A percentile compares a stretch with the other conserved stretches of the same genome.
Conservation (phyloP, 2,113 vertebrate genomes). For the Taxidea taxus region DNA sequence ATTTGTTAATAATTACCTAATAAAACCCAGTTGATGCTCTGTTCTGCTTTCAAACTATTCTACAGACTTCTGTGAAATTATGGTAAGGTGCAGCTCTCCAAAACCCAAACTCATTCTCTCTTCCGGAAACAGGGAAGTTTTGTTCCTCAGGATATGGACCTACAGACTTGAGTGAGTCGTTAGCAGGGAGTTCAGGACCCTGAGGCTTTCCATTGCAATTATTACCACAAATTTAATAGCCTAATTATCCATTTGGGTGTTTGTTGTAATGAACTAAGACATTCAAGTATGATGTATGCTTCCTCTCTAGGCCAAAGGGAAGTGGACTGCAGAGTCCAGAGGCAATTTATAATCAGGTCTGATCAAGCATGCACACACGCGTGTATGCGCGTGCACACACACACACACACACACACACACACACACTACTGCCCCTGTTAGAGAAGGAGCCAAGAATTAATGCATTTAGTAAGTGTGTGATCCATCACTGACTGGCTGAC, state of each 20-base stretch:
- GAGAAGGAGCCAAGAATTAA: neutral
- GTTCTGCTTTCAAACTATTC: neutral
- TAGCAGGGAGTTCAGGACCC: neutral
- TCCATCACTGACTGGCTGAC: neutral
- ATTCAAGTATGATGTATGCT: neutral
- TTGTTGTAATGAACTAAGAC: slow-evolving; percentile 2
- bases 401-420: neutral
- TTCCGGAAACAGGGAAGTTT: neutral
- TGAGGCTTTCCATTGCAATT: neutral
- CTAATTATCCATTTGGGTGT: neutral
- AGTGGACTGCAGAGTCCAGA: neutral
- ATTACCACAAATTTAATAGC: neutral
- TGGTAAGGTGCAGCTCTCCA: neutral
- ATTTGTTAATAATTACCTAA: neutral
- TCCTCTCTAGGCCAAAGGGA: slow-evolving; percentile 6
- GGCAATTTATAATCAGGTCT: neutral
- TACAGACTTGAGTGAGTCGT: neutral
- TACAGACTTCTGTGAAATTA: neutral
- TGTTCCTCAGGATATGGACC: neutral
- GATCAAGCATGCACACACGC: neutral
- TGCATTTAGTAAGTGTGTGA: neutral
- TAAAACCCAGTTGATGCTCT: neutral
- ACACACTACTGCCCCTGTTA: neutral
- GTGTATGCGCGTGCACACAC: neutral
- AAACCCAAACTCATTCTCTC: neutral